These are phyloP conservation scores for Nerophis lumbriciformis DNA, from an alignment of 2,113 vertebrate genomes.

Conservation along the genomic window DNA sequence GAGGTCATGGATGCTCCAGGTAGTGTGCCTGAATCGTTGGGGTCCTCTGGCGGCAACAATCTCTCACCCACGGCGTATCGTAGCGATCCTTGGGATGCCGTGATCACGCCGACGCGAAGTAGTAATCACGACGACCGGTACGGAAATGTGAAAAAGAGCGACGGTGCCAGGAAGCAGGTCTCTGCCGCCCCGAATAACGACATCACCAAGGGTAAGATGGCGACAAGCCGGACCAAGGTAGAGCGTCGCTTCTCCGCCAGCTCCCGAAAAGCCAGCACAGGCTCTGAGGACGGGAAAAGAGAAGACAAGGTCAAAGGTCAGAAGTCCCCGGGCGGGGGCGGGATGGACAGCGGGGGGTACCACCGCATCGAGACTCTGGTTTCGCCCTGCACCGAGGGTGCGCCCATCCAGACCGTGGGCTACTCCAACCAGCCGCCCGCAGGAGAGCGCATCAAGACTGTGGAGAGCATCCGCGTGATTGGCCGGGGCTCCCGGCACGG, in stretches of 20 bases:
- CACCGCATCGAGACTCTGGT: constrained; percentile 92
- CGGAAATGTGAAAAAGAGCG: constrained; percentile 46
- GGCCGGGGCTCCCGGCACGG: constrained; percentile 80
- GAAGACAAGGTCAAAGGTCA: constrained; percentile 46
- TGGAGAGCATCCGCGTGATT: constrained; percentile 87
- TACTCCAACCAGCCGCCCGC: constrained; percentile 78
- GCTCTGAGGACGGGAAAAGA: constrained; percentile 53
- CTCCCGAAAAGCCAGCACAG: constrained; percentile 51
- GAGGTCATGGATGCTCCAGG: constrained; percentile 95
- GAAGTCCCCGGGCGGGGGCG: constrained; percentile 21
- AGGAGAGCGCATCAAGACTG: constrained; percentile 91
- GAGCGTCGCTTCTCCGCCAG: constrained; percentile 49
- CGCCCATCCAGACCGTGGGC: constrained; percentile 83
- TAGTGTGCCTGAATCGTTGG: constrained; percentile 62
- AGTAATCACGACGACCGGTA: constrained; percentile 53
- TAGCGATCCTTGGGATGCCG: constrained; percentile 70
- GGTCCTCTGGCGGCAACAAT: constrained; percentile 50
- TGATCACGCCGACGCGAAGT: constrained; percentile 56
- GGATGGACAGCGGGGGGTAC: constrained; percentile 77
- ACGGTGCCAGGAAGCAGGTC: constrained; percentile 68
- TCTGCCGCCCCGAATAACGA: constrained; percentile 61
- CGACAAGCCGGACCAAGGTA: constrained; percentile 38
- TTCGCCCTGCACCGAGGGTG: constrained; percentile 84
- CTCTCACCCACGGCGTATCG: constrained; percentile 74
- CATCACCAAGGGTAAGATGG: constrained; percentile 64